Conservation (phyloP, 2,797 vertebrate species). For the Hypotaenidia okinawae region DNA sequence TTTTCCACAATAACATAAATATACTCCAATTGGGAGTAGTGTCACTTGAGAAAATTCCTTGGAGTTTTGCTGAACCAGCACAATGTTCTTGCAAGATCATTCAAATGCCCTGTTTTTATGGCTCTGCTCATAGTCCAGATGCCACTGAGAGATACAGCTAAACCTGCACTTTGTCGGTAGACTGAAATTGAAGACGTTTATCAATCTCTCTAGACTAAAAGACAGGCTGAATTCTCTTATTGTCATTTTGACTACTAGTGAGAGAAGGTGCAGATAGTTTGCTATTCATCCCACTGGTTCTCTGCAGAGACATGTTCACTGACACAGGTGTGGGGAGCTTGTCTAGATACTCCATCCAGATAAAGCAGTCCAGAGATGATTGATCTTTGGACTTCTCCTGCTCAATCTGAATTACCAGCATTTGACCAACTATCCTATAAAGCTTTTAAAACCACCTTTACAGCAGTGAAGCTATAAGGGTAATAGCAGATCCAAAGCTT, state of each 20-base stretch:
- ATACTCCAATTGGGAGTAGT: slow-evolving; percentile 20
- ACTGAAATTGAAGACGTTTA: slow-evolving; percentile 58
- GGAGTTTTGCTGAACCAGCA: slow-evolving; percentile 64
- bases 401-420: not conserved
- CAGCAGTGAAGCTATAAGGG: not conserved
- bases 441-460: not conserved
- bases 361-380: not conserved
- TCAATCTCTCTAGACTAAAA: slow-evolving; percentile 53
- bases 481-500: not conserved
- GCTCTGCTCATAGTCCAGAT: slow-evolving; percentile 57
- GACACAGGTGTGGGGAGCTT: not conserved
- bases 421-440: not conserved
- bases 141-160: slow-evolving; percentile 63
- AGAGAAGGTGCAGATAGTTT: slow-evolving; percentile 30
- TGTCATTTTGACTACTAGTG: not conserved
- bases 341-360: not conserved
- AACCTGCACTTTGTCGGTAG: slow-evolving; percentile 47
- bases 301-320: not conserved
- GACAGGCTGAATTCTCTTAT: slow-evolving; percentile 28
- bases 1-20: not conserved
- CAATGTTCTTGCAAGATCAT: slow-evolving; percentile 56
- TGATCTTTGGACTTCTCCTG: not conserved
- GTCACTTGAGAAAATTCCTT: slow-evolving; percentile 53
- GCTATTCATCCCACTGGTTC: not conserved
- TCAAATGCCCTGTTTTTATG: slow-evolving; percentile 53